Evolutionary conservation across 2,888 invertebrate species (phyloP).

Genomic region (Parochlus steinenii): DNA sequence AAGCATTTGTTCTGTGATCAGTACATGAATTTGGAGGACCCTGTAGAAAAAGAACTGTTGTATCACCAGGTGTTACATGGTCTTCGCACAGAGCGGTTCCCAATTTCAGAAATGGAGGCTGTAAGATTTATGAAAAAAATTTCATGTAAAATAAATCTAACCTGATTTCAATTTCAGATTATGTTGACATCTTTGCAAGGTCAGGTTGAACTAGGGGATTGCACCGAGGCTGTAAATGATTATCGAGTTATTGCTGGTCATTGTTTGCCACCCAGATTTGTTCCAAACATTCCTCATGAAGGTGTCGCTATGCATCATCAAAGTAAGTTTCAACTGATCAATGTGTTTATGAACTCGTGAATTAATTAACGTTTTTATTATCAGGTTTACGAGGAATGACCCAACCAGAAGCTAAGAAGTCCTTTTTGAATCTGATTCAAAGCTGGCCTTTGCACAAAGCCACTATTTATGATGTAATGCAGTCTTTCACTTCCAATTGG

Average conservation of each 20-base stretch:
- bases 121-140: conserved; percentile 36
- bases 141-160: neutral
- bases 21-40: conserved; percentile 61
- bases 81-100: conserved; percentile 77
- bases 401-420: conserved; percentile 73
- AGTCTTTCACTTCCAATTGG: conserved; percentile 93
- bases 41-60: conserved; percentile 82
- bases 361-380: too few species aligned
- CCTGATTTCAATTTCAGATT: conserved; percentile 39
- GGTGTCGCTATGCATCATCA: conserved; percentile 85
- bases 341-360: too few species aligned
- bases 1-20: conserved; percentile 71
- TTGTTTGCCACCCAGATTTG: conserved; percentile 68
- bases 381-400: conserved; percentile 72
- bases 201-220: conserved; percentile 81
- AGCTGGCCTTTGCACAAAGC: conserved; percentile 88
- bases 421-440: conserved; percentile 80
- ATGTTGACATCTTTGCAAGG: conserved; percentile 89
- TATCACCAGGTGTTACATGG: conserved; percentile 89
- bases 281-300: conserved; percentile 59
- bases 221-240: conserved; percentile 46
- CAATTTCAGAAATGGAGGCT: conserved; percentile 86
- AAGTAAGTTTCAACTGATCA: too few species aligned
- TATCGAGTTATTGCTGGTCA: conserved; percentile 56
- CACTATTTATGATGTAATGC: conserved; percentile 90